Evolutionary conservation across 2,797 vertebrate genomes (phyloP), one percentile per base, ranked within the genome.

Genomic region (Gambusia yucatana): DNA sequence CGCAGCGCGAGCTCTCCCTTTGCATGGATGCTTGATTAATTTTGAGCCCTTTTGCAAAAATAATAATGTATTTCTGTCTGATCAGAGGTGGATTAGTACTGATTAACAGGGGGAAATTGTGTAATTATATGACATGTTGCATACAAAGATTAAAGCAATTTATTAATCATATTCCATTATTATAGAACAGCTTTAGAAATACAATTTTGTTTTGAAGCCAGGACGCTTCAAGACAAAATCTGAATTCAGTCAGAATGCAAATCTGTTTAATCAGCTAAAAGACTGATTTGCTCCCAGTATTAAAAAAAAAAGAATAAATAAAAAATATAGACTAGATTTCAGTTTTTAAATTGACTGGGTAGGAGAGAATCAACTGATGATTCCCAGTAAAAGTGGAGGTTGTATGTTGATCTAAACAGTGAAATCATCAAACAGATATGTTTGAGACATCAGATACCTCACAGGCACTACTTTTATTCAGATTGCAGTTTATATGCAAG

Each of bases 1-100:
- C 78, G 70, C 69, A 25, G 65, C 70, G 47, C 17, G 30, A 81
- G 78, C 41, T 67, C 25, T 71, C 70, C 20, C 9, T 2, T 20
- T 11, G 39, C 20, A 71, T 13, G 55, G 61, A 65, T 67, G 57
- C 75, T 57, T 55, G 75, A 75, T 67, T 20, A 52, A 74, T 78
- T 59, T 48, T 9, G 5, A 73, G 39, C 33, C 72, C 55, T 57
- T 79, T 61, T 43, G 7, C 1, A 59, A 57, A 76, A 73, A 50
- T 61, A 73, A 41, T 55, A 2, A 78, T 22, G n/a, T 75, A 46
- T 75, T 75, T 75, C 30, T 63, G n/a, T 46, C 28, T 22, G 61
- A 75, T 76, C 36, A 71, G 0, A 63, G 14, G 41, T 50, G 28
- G 61, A 77, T 30, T 1, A 65, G 57, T 46, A 33, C 48, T 47